phyloP scores from a whole-genome alignment of 2,113 vertebrate species.

The Larimichthys crocea region DNA sequence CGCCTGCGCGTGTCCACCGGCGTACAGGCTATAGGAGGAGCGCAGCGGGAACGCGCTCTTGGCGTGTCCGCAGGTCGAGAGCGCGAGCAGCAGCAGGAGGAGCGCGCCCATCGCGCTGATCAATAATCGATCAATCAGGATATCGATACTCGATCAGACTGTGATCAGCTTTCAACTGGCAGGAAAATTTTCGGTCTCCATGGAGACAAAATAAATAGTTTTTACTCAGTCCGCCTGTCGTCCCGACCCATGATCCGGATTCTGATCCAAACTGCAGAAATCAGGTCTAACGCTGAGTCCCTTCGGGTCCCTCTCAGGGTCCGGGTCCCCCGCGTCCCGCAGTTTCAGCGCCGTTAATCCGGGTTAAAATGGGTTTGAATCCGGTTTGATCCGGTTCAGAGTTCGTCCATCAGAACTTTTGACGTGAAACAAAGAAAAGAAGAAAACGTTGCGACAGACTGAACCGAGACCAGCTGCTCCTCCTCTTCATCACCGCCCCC shows the following conservation, averaged over 20 bases:
- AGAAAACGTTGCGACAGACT: conserved; percentile 75
- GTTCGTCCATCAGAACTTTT: conserved; percentile 47
- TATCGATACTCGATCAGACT: conserved; percentile 14
- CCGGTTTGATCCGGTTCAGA: conserved; percentile 3
- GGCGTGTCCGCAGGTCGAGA: conserved; percentile 61
- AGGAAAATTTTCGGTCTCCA: conserved; percentile 37
- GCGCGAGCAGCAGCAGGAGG: conserved; percentile 60
- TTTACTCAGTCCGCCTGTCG: conserved; percentile 9
- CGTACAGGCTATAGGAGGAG: conserved; percentile 70
- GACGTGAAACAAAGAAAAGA: conserved; percentile 61
- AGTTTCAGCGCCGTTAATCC: neutral
- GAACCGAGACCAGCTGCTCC: conserved; percentile 69
- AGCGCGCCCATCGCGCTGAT: conserved; percentile 60
- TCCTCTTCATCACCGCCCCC: conserved; percentile 66
- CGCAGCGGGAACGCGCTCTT: conserved; percentile 68
- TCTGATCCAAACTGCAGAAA: conserved; percentile 22
- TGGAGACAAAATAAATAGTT: conserved; percentile 15
- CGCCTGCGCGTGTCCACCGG: conserved; percentile 58
- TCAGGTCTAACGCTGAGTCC: neutral
- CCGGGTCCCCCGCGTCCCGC: neutral
- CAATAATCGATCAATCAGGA: conserved; percentile 24
- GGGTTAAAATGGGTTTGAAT: neutral
- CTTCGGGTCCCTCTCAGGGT: neutral
- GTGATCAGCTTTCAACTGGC: conserved; percentile 25
- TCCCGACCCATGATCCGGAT: conserved; percentile 44